Conservation (phyloP, 2,113 vertebrate genomes). For the Chitala chitala region DNA sequence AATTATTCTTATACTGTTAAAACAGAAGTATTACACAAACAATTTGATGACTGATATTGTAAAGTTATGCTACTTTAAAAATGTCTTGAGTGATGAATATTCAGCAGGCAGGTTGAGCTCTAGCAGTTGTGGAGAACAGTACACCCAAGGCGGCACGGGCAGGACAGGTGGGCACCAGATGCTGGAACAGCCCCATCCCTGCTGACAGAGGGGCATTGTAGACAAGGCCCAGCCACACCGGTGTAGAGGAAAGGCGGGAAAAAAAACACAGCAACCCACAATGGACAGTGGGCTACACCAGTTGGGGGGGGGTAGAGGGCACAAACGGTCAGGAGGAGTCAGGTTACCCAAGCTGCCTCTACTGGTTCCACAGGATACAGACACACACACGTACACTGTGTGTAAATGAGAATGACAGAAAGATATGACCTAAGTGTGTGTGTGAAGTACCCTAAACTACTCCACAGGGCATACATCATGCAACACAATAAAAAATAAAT, state of each 20-base stretch:
- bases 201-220: conserved; percentile 48
- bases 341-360: conserved; percentile 29
- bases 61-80: no score
- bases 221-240: conserved; percentile 27
- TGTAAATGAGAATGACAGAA: conserved; percentile 21
- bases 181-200: conserved; percentile 41
- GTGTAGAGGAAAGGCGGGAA: not conserved
- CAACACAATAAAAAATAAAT: not conserved
- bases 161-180: conserved; percentile 50
- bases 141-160: conserved; percentile 46
- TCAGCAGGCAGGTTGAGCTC: conserved; percentile 37
- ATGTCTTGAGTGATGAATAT: conserved; percentile 62
- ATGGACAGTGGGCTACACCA: conserved; percentile 27
- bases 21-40: no score
- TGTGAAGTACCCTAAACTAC: not conserved
- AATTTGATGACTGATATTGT: no score
- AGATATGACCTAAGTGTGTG: conserved; percentile 2
- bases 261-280: conserved; percentile 32
- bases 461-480: not conserved
- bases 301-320: conserved; percentile 25
- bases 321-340: conserved; percentile 35
- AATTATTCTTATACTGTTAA: no score
- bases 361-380: conserved; percentile 20
- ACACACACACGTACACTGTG: conserved; percentile 28
- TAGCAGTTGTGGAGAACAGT: conserved; percentile 27